Base-by-base conservation (phyloP, 2,797 vertebrate genomes). In the Setipinna tenuifilis region DNA sequence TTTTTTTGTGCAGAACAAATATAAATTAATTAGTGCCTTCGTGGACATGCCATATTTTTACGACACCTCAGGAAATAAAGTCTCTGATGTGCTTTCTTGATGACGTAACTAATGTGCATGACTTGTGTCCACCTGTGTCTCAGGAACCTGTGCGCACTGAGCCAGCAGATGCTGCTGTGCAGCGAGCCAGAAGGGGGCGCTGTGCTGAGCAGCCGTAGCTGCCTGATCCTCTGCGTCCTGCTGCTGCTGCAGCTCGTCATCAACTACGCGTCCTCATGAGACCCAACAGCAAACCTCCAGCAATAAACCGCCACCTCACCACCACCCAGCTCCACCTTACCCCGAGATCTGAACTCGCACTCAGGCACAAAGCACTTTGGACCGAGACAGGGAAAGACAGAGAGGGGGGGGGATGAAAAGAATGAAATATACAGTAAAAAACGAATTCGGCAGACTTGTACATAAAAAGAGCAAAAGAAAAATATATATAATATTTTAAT, bases 211-310 rank as follows among this genome's bases (percentile, higher is more conserved):
- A 95, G 95, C 82, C 96, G 95, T 28, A 94, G 96, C 93, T 98
- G 96, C 92, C 94, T 97, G 90, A 94, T 97, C 87, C 94, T 98
- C 86, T 97, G 96, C n/a, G 90, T 97, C 85, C 94, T 98, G 91
- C 95, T 99, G 62, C 93, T 95, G 0, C 97, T 96, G 81, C 98
- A 98, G 93, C 94, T 98, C 81, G 94, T 98, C 89, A 94, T 98
- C 88, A 97, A 96, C 95, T 97, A 96, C 48, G 83, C 97, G 88
- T 96, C 97, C 93, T 97, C 97, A 93, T 98, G 96, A 96, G 71
- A 31, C 16, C 2, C 16, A 7, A 44, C 71, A 92, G 87, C 83
- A 78, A 41, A 78, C 35, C 35, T 44, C 71, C 71, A 78, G 71
- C 71, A 78, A 78, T 78, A 78, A 78, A 78, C 71, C 31, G 19